Evolutionary conservation across 1,140 invertebrate genomes (phyloP).

Genomic region (Pseudachorutes palmiensis): DNA sequence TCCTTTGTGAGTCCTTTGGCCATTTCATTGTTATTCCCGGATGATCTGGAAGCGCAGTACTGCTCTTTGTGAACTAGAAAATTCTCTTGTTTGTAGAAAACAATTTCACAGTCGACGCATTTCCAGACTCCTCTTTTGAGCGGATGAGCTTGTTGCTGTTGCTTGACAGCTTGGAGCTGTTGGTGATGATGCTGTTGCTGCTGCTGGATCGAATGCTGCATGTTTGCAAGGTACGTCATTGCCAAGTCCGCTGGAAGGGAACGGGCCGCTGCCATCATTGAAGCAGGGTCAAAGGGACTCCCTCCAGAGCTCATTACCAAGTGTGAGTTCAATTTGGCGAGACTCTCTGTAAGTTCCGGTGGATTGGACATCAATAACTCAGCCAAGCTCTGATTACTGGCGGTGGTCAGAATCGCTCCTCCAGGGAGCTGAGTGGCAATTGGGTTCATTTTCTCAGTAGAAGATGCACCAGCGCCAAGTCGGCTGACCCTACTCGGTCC

Average conservation of each 20-base stretch:
- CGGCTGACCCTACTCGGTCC: no score
- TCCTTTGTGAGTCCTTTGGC: neutral
- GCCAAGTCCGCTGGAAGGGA: conserved; percentile 29
- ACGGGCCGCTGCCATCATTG: conserved; percentile 17
- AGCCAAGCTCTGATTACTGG: conserved; percentile 30
- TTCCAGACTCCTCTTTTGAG: conserved; percentile 68
- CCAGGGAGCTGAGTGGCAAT: conserved; percentile 34
- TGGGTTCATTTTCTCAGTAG: conserved; percentile 24
- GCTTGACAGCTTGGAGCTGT: neutral
- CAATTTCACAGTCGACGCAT: conserved; percentile 93
- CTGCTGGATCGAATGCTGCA: conserved; percentile 32
- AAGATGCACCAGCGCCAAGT: no score
- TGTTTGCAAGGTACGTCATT: conserved; percentile 26
- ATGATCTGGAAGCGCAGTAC: conserved; percentile 67
- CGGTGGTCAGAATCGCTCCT: conserved; percentile 32
- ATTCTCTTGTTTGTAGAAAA: conserved; percentile 92
- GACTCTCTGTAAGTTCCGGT: conserved; percentile 32
- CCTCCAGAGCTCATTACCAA: conserved; percentile 21
- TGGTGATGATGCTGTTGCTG: no score
- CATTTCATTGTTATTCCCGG: neutral
- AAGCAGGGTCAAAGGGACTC: neutral
- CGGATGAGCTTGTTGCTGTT: conserved; percentile 39
- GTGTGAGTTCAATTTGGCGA: conserved; percentile 35
- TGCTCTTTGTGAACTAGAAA: conserved; percentile 88
- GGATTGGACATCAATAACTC: conserved; percentile 33